Conservation (phyloP, 2,113 vertebrate species). For the Dasyurus viverrinus region DNA sequence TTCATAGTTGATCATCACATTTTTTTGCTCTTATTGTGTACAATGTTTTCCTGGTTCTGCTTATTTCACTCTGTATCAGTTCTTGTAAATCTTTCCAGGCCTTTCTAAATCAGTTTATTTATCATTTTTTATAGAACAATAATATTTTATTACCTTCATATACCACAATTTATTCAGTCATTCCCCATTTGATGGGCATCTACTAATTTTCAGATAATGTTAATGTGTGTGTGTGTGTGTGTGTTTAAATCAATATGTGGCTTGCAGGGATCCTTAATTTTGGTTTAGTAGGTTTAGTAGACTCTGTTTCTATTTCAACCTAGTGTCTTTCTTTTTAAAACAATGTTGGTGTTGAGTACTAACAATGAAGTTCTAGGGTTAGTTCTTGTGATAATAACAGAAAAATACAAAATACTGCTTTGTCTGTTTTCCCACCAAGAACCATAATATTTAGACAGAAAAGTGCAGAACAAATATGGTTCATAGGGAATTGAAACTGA, state of each 20-base stretch:
- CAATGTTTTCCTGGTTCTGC: too few relatives aligned
- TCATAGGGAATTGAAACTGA: neutral
- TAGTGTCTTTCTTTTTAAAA: neutral
- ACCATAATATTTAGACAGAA: neutral
- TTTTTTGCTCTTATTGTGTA: too few relatives aligned
- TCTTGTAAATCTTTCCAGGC: too few relatives aligned
- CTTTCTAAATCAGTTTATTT: too few relatives aligned
- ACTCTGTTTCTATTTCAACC: neutral
- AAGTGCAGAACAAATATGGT: neutral
- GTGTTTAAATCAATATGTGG: neutral
- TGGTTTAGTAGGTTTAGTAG: neutral
- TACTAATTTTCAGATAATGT: neutral
- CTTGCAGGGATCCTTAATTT: neutral
- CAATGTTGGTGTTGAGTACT: neutral
- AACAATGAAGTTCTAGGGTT: neutral
- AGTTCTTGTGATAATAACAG: neutral
- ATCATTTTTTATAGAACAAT: too few relatives aligned
- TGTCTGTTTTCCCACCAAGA: neutral
- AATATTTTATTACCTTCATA: too few relatives aligned
- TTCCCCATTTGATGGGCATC: too few relatives aligned
- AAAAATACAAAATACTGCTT: neutral
- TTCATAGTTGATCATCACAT: too few relatives aligned
- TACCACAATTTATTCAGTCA: too few relatives aligned
- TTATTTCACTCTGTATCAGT: too few relatives aligned
- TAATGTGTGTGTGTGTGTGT: neutral